phyloP scores from a whole-genome alignment of 2,888 invertebrate genomes.

The Calliopum simillimum region DNA sequence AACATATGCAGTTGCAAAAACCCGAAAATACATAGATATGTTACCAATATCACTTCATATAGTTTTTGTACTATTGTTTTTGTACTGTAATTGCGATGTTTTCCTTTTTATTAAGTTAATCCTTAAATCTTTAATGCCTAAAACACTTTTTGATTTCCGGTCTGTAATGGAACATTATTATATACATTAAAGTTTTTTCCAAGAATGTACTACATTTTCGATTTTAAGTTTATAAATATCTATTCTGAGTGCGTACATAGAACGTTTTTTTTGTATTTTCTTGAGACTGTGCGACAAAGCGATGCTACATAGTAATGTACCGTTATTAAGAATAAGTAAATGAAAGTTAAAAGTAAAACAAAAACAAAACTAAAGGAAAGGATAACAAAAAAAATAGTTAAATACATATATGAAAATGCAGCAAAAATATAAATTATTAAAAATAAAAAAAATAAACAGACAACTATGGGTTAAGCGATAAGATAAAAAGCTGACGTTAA shows the following conservation, averaged over 20 bases:
- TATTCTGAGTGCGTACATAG: neutral
- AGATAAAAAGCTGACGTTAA: conserved; percentile 4
- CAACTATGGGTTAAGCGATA: conserved; percentile 42
- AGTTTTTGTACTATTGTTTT: too few species aligned
- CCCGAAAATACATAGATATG: too few species aligned
- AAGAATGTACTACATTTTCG: too few species aligned
- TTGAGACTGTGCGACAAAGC: conserved; percentile 49
- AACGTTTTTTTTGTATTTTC: conserved; percentile 27
- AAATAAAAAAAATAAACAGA: conserved; percentile 44
- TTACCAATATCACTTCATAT: too few species aligned
- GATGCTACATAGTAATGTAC: conserved; percentile 64
- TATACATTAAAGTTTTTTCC: too few species aligned
- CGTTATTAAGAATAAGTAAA: conserved; percentile 45
- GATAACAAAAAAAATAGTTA: conserved; percentile 39
- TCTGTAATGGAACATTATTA: too few species aligned
- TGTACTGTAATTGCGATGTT: too few species aligned
- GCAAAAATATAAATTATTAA: conserved; percentile 48
- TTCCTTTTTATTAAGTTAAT: too few species aligned
- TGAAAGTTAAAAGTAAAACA: conserved; percentile 5
- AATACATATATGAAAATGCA: conserved; percentile 36
- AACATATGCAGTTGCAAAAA: neutral
- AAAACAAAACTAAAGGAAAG: conserved; percentile 41
- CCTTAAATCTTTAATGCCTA: too few species aligned
- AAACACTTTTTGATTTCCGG: too few species aligned
- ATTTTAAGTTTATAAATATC: neutral